Conservation (phyloP, 2,113 vertebrate species). For the Larimichthys crocea region DNA sequence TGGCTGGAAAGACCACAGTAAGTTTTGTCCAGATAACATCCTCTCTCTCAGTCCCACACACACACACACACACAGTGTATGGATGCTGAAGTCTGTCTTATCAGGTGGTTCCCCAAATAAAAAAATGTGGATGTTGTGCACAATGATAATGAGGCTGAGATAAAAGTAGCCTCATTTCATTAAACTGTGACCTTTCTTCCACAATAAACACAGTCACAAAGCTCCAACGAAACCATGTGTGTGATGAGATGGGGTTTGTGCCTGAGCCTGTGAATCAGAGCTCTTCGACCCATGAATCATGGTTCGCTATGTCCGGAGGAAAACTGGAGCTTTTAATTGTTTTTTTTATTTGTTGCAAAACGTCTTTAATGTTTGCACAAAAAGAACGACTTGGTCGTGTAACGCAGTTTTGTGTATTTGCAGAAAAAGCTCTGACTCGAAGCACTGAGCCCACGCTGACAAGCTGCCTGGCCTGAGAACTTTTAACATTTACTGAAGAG, state of each 20-base stretch:
- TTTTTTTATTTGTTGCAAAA: background rate
- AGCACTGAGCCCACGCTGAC: slow-evolving; percentile 10
- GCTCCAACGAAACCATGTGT: background rate
- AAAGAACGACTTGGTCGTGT: background rate
- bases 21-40: slow-evolving; percentile 78
- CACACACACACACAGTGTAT: slow-evolving; percentile 39
- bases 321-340: no score
- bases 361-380: background rate
- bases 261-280: background rate
- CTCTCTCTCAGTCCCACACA: background rate
- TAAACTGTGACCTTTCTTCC: background rate
- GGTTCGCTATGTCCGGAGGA: no score
- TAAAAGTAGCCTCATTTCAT: background rate
- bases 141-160: background rate
- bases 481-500: slow-evolving; percentile 64
- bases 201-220: background rate
- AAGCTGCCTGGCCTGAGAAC: slow-evolving; percentile 32
- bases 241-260: background rate
- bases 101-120: slow-evolving; percentile 29
- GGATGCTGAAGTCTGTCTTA: slow-evolving; percentile 43
- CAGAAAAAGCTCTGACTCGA: background rate
- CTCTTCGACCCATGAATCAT: no score
- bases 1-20: slow-evolving; percentile 70
- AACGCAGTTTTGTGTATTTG: background rate
- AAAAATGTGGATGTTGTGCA: background rate